Percentiles rank a stretch among this genome's conserved stretches.
Evolutionary conservation across 2,797 vertebrate species (phyloP).

Genomic region (Anas acuta): DNA sequence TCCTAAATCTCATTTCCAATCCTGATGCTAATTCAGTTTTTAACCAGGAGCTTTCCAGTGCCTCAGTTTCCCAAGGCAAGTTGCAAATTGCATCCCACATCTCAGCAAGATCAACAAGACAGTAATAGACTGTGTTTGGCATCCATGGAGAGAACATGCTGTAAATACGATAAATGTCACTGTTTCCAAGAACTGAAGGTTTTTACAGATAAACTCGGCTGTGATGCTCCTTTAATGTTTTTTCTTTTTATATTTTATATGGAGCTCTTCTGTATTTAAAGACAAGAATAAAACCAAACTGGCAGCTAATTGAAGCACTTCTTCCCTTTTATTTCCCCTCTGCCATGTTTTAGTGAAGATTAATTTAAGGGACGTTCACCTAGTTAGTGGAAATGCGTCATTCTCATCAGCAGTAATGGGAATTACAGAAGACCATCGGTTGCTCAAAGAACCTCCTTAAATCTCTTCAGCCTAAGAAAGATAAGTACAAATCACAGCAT

Average conservation of each 20-base stretch:
- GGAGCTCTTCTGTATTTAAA: background rate
- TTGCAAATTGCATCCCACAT: background rate
- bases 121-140: background rate
- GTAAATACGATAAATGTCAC: background rate
- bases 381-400: slow-evolving; percentile 36
- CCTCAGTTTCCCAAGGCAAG: background rate
- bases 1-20: background rate
- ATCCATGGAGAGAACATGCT: background rate
- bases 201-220: background rate
- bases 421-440: background rate
- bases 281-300: background rate
- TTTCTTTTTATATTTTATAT: background rate
- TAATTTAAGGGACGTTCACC: slow-evolving; percentile 12
- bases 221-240: background rate
- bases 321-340: slow-evolving; percentile 1
- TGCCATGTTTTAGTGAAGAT: background rate
- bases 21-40: background rate
- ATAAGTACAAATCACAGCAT: background rate
- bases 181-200: background rate
- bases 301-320: background rate
- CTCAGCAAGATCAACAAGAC: background rate
- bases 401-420: background rate
- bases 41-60: background rate
- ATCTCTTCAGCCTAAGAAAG: background rate
- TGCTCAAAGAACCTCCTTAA: background rate